Evolutionary conservation across 1,140 invertebrate genomes (phyloP).

Genomic region (Orussus abietinus): DNA sequence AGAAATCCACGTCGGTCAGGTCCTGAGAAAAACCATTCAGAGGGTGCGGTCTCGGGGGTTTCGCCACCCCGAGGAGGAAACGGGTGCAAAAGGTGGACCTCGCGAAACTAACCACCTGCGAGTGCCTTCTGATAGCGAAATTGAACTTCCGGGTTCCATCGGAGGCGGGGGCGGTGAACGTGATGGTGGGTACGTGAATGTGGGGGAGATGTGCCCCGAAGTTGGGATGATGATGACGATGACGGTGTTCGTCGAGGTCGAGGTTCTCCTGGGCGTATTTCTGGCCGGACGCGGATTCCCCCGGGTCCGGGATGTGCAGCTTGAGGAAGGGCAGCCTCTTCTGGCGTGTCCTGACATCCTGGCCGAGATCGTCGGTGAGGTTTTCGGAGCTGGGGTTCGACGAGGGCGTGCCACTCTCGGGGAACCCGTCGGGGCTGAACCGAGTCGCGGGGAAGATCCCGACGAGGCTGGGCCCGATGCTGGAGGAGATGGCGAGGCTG

Average conservation of each 20-base stretch:
- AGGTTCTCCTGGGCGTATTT: conserved; percentile 3
- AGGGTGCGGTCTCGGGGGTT: too few relatives aligned
- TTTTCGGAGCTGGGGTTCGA: conserved; percentile 10
- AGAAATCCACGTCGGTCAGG: too few relatives aligned
- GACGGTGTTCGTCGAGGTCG: conserved; percentile 8
- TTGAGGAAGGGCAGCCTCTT: conserved; percentile 44
- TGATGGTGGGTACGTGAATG: conserved; percentile 54
- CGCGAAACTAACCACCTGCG: conserved; percentile 53
- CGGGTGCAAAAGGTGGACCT: not conserved
- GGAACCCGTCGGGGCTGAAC: conserved; percentile 16
- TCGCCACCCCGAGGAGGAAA: conserved; percentile 1
- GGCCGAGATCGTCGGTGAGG: conserved; percentile 9
- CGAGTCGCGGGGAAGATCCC: conserved; percentile 32
- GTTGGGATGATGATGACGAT: conserved; percentile 9
- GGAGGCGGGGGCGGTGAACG: conserved; percentile 45
- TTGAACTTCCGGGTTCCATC: conserved; percentile 52
- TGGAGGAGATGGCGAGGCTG: conserved; percentile 41
- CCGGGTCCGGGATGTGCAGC: conserved; percentile 46
- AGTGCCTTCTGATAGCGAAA: conserved; percentile 55
- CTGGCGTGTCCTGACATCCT: conserved; percentile 23
- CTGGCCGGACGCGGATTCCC: conserved; percentile 18
- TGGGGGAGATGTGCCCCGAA: conserved; percentile 36
- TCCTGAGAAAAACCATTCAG: too few relatives aligned
- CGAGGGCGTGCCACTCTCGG: not conserved
- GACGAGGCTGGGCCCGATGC: conserved; percentile 39